Base-by-base conservation (phyloP, 2,888 invertebrate species). In the Mycogona germanica region DNA sequence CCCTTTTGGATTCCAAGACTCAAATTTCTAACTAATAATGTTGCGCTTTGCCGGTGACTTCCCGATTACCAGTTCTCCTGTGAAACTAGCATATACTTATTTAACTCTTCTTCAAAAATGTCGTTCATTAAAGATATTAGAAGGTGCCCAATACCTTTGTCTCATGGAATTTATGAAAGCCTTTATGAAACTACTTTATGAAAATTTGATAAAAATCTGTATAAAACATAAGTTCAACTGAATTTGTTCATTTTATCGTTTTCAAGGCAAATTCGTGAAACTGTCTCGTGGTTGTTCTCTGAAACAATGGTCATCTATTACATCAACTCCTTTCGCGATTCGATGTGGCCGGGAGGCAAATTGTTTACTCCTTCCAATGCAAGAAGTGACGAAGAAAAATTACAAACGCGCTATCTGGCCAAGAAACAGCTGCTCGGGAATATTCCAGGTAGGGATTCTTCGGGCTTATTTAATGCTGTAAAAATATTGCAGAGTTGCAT, bases 251-350 rank as follows among this genome's bases (percentile, higher is more conserved):
- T 38, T 19, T 55, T 3, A 30, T 19, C 19, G n/a, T 12, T n/a
- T 32, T 17, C 19, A n/a, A 82, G 88, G 60, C 89, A 91, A 77
- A 82, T 91, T 51, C 78, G 87, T 60, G 89, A 89, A 64, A 87
- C 85, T 0, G 82, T 91, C 49, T 78, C 82, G 28, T 89, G 87
- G 82, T 71, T 87, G 62, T 85, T 87, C 66, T 88, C 87, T 12
- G 92, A 92, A 68, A 82, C 86, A 58, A 91, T 91, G 88, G 69
- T 92, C 55, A 84, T 89, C 65, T 87, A 86, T 68, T 92, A 91
- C 68, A 81, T 84, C 45, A 81, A 84, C 55, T 75, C 84, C 28
- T 78, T 88, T 57, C 77, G 84, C 53, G 88, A 89, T 68, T 84
- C 85, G 1, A 86, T 88, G 79, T 92, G 91, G 91, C 87, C 88